Evolutionary conservation across 2,888 invertebrate genomes (phyloP).

Genomic region (Cephus pulcher): DNA sequence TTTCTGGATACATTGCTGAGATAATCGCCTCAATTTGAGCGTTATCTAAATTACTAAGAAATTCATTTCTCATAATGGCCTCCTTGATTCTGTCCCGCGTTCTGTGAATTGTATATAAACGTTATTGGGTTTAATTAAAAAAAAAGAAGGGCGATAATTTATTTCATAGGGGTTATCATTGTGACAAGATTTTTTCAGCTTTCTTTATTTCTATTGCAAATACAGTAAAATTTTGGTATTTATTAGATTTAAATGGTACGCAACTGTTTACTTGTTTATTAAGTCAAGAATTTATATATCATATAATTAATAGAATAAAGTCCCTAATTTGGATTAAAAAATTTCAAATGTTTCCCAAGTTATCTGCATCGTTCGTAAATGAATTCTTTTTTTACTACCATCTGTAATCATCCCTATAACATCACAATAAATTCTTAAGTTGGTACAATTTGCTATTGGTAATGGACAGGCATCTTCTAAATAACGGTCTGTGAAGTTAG

Average conservation of each 20-base stretch:
- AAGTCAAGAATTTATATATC: neutral
- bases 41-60: constrained; percentile 80
- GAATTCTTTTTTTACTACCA: too few species aligned
- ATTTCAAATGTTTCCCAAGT: too few species aligned
- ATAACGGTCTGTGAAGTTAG: too few species aligned
- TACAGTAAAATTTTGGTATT: neutral
- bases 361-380: too few species aligned
- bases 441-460: too few species aligned
- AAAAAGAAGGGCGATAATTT: neutral
- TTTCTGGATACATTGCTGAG: constrained; percentile 81
- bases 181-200: neutral
- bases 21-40: constrained; percentile 79
- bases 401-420: too few species aligned
- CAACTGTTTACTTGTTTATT: neutral
- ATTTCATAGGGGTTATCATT: neutral
- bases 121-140: neutral
- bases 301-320: too few species aligned
- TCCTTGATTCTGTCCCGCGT: constrained; percentile 73
- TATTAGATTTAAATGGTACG: neutral
- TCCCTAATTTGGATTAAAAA: too few species aligned
- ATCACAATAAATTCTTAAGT: too few species aligned
- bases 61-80: constrained; percentile 83
- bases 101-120: constrained; percentile 53
- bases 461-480: too few species aligned
- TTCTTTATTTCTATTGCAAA: neutral